These are phyloP conservation scores for Sylvia borin DNA, from an alignment of 2,797 vertebrate genomes.

Conservation along the genomic window DNA sequence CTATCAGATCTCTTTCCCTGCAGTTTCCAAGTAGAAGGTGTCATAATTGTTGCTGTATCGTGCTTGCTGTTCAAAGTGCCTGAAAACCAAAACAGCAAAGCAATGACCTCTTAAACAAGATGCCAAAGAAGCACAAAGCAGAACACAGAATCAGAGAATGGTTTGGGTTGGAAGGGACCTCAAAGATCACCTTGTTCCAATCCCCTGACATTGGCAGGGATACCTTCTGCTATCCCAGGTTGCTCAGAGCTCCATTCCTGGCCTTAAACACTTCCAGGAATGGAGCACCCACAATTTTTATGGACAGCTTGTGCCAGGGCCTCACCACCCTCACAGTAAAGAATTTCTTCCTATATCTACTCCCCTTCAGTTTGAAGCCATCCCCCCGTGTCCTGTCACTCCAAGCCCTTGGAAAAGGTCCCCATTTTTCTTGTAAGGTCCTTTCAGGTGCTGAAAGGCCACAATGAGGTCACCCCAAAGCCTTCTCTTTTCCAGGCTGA, in stretches of 20 bases:
- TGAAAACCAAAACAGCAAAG: neutral
- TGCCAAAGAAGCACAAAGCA: neutral
- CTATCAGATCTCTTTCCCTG: neutral
- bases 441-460: neutral
- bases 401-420: neutral
- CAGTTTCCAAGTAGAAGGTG: neutral
- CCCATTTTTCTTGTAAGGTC: neutral
- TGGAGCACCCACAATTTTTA: neutral
- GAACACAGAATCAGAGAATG: neutral
- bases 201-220: neutral
- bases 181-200: neutral
- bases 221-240: neutral
- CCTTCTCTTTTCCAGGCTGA: neutral
- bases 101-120: neutral
- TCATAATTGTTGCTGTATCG: neutral
- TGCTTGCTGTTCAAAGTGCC: neutral
- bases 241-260: neutral
- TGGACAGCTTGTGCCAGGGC: neutral
- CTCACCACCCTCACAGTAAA: neutral
- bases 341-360: neutral
- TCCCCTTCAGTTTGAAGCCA: neutral
- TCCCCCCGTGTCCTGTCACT: neutral
- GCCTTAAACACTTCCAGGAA: neutral
- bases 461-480: accelerated
- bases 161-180: neutral